Conservation (phyloP, 1,140 invertebrate species). For the Heterodera schachtii region DNA sequence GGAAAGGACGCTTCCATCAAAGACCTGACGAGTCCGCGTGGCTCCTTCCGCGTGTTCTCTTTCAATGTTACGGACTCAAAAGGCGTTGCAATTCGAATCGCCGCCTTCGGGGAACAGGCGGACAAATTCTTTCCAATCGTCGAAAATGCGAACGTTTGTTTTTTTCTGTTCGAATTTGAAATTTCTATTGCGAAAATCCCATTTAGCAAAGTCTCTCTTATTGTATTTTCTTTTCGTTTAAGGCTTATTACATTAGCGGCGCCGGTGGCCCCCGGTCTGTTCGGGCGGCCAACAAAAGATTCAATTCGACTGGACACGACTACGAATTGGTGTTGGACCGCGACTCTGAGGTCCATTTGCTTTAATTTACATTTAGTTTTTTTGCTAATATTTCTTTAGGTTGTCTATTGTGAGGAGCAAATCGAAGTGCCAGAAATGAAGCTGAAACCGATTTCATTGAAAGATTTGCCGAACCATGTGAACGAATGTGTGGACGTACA, state of each 20-base stretch:
- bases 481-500: slow-evolving; percentile 75
- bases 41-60: slow-evolving; percentile 89
- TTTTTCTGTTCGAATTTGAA: no score
- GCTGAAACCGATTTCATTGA: slow-evolving; percentile 38
- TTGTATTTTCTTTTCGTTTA: slow-evolving; percentile 21
- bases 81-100: slow-evolving; percentile 86
- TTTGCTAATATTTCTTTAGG: slow-evolving; percentile 17
- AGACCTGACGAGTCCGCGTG: slow-evolving; percentile 85
- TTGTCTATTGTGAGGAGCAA: slow-evolving; percentile 36
- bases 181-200: no score
- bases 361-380: neutral
- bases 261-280: slow-evolving; percentile 69
- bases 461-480: slow-evolving; percentile 33
- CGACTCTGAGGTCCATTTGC: slow-evolving; percentile 70
- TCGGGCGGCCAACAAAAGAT: slow-evolving; percentile 90
- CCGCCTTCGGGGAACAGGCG: slow-evolving; percentile 84
- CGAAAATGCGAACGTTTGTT: slow-evolving; percentile 73
- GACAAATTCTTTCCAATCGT: slow-evolving; percentile 89
- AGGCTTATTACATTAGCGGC: slow-evolving; percentile 82
- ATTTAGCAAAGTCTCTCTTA: neutral
- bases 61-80: slow-evolving; percentile 89
- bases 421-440: slow-evolving; percentile 41
- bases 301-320: slow-evolving; percentile 81
- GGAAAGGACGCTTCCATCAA: slow-evolving; percentile 77
- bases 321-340: slow-evolving; percentile 90